Percentiles rank a stretch among this genome's conserved stretches.
phyloP scores from a whole-genome alignment of 2,113 vertebrate species.

The Alligator mississippiensis region DNA sequence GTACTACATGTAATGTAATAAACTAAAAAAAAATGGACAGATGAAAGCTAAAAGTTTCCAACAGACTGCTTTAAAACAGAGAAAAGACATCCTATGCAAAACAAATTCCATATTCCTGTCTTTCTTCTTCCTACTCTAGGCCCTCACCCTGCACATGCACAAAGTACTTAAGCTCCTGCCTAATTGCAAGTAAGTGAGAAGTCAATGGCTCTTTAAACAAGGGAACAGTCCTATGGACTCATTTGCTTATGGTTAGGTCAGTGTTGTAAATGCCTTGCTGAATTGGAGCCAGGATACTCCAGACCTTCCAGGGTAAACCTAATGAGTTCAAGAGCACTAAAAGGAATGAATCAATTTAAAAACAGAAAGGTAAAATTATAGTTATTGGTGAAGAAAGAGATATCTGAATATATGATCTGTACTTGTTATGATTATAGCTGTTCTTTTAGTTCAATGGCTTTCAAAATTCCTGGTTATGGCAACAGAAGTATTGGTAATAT shows the following conservation, averaged over 20 bases:
- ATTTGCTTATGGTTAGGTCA: no score
- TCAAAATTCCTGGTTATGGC: fast-evolving
- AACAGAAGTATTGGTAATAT: fast-evolving
- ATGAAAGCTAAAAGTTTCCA: neutral
- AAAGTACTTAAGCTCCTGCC: no score
- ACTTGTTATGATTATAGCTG: fast-evolving
- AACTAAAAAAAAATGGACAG: neutral
- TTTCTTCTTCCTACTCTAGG: fast-evolving
- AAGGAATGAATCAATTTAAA: no score
- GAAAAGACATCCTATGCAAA: neutral
- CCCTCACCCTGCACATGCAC: fast-evolving
- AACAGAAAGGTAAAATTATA: no score
- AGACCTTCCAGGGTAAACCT: fast-evolving
- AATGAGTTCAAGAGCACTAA: fast-evolving
- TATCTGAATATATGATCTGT: fast-evolving
- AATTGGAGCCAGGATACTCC: fast-evolving
- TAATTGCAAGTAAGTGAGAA: no score
- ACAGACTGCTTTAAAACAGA: neutral
- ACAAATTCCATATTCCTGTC: fast-evolving
- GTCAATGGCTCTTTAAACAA: no score
- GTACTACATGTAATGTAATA: neutral
- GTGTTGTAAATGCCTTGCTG: fast-evolving
- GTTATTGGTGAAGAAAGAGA: no score
- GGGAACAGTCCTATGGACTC: no score
- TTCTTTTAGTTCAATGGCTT: fast-evolving